Evolutionary conservation across 35 echinoderm and acorn worm species (phyloP), one percentile per base, ranked within the genome.

Genomic region (Heliocidaris tuberculata): DNA sequence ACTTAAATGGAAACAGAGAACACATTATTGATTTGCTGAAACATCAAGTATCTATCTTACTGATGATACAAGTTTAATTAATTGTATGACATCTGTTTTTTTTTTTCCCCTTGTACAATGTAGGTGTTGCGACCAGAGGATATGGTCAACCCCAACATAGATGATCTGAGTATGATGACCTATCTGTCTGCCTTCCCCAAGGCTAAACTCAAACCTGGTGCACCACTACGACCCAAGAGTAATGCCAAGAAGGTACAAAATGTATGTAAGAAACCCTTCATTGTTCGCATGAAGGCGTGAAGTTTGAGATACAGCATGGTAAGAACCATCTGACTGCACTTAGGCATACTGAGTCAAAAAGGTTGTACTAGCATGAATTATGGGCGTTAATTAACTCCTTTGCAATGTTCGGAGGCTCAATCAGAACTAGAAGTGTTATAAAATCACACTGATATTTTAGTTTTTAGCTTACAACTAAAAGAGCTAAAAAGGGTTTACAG

Each of bases 161-260:
- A 99, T 94, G 98, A 99, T 88, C 95, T 99, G 29, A 99, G 98
- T 97, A 96, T 99, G 96, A 99, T 99, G 98, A 99, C 98, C 85
- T 99, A 99, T 92, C 96, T 99, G 17, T 97, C 98, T 59, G 95
- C 97, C 96, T 99, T 97, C 94, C 98, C 98, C 50, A 99, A 97
- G 50, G 95, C 95, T 86, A 99, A 99, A 85, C 59, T 96, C 86
- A 99, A 97, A 59, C 95, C 93, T 35, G 96, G 96, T 86, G 97
- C 98, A 47, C 97, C 98, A 30, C 95, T 97, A 9, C n/a, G 97
- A 96, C 98, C 97, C 60, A 91, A 94, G 49, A 95, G 94, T 49
- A 97, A 99, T 95, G 94, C 97, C 48, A 99, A 97, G 86, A 97
- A 97, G 97, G 98, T 93, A 93, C n/a, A 49, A 93, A 48, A 47